Evolutionary conservation across 2,113 vertebrate species (phyloP).

Genomic region (Oreotragus oreotragus): DNA sequence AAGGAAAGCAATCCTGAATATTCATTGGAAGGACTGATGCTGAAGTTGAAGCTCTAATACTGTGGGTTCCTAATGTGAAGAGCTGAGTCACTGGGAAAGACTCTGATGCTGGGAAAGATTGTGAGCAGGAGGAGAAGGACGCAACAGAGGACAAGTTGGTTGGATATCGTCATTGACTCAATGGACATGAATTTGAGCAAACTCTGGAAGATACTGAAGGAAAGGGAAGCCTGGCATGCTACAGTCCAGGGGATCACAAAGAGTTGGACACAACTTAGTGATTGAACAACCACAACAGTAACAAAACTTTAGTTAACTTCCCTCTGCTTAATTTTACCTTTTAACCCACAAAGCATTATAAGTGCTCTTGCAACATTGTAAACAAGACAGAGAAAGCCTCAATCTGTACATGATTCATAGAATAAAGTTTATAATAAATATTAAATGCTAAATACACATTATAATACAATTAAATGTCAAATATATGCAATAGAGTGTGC

Average conservation of each 20-base stretch:
- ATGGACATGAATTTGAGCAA: not conserved
- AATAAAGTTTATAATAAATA: not conserved
- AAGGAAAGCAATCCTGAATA: not conserved
- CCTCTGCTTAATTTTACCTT: not conserved
- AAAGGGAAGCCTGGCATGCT: not conserved
- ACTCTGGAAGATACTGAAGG: not conserved
- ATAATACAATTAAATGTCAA: not conserved
- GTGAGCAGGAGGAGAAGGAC: not conserved
- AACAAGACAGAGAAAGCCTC: not conserved
- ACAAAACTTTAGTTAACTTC: not conserved
- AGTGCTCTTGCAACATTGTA: not conserved
- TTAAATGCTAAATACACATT: not conserved
- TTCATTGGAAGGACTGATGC: not conserved
- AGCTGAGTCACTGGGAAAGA: not conserved
- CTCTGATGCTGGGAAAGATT: not conserved
- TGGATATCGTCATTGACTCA: not conserved
- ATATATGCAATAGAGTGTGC: not conserved
- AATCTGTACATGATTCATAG: not conserved
- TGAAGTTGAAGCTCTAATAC: not conserved
- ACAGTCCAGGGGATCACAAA: not conserved
- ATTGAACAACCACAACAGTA: not conserved
- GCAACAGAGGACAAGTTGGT: not conserved
- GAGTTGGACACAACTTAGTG: not conserved
- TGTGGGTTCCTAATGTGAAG: not conserved
- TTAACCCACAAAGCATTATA: not conserved